A percentile compares a stretch with the other conserved stretches of the same genome.
Evolutionary conservation across 2,113 vertebrate species (phyloP).

Genomic region (Microcebus murinus): DNA sequence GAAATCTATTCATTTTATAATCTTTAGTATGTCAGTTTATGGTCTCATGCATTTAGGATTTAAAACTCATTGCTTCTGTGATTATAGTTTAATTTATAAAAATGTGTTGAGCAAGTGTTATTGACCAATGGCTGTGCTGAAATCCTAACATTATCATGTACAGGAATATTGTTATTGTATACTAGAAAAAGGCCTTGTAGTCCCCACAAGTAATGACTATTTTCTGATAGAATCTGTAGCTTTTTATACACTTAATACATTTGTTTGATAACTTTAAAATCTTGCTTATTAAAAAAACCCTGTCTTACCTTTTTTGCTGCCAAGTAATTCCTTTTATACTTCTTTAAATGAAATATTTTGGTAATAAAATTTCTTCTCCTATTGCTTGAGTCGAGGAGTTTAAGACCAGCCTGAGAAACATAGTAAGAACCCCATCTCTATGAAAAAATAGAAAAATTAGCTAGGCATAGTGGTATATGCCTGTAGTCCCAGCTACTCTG

Average conservation of each 20-base stretch:
- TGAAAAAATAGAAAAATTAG: too few species aligned
- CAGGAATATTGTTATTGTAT: background rate
- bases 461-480: too few species aligned
- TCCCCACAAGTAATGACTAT: constrained; percentile 1
- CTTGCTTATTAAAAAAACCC: background rate
- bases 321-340: background rate
- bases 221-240: constrained; percentile 4
- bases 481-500: too few species aligned
- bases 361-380: background rate
- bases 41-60: background rate
- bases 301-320: background rate
- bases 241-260: constrained; percentile 37
- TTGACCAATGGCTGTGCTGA: background rate
- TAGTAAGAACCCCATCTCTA: too few species aligned
- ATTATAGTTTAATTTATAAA: constrained; percentile 26
- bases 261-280: background rate
- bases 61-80: background rate
- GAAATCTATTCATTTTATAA: background rate
- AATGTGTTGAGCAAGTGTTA: constrained; percentile 16
- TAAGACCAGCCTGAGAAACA: too few species aligned
- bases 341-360: background rate
- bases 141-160: background rate
- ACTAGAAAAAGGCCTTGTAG: background rate
- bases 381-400: background rate
- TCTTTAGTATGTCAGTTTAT: background rate